Conservation (phyloP, 1,140 invertebrate genomes). For the Neodiprion pinetum region DNA sequence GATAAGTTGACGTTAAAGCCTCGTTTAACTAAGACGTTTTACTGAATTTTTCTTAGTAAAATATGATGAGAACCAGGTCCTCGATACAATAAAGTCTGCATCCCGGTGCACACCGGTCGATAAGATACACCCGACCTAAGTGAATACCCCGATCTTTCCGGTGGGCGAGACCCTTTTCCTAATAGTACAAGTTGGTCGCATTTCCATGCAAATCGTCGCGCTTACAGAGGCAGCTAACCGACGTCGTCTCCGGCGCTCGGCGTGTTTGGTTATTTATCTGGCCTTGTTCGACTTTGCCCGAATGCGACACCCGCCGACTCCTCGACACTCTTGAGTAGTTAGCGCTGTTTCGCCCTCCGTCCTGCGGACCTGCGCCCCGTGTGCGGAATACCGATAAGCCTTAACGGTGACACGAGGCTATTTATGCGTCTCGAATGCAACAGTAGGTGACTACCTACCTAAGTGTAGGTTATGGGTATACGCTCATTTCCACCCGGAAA, state of each 20-base stretch:
- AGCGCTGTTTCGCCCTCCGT: not conserved
- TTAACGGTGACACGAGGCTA: not conserved
- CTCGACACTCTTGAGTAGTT: not conserved
- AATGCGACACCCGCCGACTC: too few relatives aligned
- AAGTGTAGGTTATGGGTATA: too few relatives aligned
- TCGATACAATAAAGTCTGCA: too few relatives aligned
- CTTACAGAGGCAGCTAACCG: not conserved
- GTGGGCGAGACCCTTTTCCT: not conserved
- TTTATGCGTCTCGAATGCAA: not conserved
- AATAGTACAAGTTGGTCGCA: slow-evolving; percentile 5
- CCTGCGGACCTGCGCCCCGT: not conserved
- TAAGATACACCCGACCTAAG: too few relatives aligned
- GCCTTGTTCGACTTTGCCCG: not conserved
- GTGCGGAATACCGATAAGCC: slow-evolving; percentile 1
- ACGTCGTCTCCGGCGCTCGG: not conserved
- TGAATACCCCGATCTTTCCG: not conserved
- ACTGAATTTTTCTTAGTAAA: too few relatives aligned
- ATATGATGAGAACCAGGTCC: too few relatives aligned
- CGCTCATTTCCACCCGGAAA: too few relatives aligned
- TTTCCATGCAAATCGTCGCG: slow-evolving; percentile 2
- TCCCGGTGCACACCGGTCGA: too few relatives aligned
- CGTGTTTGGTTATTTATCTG: slow-evolving; percentile 5
- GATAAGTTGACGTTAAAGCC: too few relatives aligned
- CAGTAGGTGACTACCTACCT: not conserved
- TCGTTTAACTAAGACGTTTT: too few relatives aligned